Base-by-base conservation (phyloP, 2,888 invertebrate species). In the Apodemia hepburni region DNA sequence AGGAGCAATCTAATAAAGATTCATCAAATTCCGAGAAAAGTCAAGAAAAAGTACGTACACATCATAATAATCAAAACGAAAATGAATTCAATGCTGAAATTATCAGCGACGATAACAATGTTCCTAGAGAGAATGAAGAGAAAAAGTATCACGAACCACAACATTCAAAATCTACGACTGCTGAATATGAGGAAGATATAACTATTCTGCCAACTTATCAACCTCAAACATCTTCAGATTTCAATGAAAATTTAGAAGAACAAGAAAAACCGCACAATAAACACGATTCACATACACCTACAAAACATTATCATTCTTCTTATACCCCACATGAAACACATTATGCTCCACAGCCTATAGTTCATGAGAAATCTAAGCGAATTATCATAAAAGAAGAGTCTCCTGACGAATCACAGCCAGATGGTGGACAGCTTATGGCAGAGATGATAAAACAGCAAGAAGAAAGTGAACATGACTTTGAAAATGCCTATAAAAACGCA, bases 391-490 rank as follows among this genome's bases (percentile, higher is more conserved):
- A 85, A 65, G 84, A 77, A 58, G 85, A 87, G 72, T 73, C 80
- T 9, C 82, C 85, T 0, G 81, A 85, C 45, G 82, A 82, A 66
- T 77, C 76, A 63, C 80, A 82, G 35, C 75, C 77, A 60, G 74
- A 80, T 18, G 74, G 75, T 61, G 85, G 85, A 69, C 79, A 86
- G 68, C 73, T 81, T 63, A 75, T 76, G 60, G 80, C 79, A 35
- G 79, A 83, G 72, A 78, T 80, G 66, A 72, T 81, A 0, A 78
- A 80, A 29, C 76, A 80, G n/a, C 84, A 87, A 65, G 83, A 84
- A 69, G 85, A 89, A 61, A 85, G 77, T 57, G 92, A 92, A 70
- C 82, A 92, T 71, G 84, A 88, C 66, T 92, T 92, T 69, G 90
- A 92, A 68, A 85, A 84, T 60, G 85, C 84, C 3, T 92, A 92